Percentiles rank a stretch among this genome's conserved stretches.
Evolutionary conservation across 1,140 invertebrate genomes (phyloP).

Genomic region (Chironomus tepperi): DNA sequence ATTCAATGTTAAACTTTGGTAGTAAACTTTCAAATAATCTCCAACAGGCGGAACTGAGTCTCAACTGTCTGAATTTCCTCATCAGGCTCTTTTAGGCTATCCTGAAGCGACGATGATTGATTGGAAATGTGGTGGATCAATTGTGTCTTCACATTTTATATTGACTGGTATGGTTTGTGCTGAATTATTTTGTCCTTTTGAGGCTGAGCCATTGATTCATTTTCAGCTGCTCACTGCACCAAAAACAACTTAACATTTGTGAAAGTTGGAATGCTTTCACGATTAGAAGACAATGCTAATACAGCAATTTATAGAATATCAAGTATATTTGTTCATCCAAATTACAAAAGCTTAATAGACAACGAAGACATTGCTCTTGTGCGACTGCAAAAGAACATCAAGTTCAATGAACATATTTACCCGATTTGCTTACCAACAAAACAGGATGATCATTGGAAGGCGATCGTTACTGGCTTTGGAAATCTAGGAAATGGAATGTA

Average conservation of each 20-base stretch:
- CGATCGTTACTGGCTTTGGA: not conserved
- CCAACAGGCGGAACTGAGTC: not conserved
- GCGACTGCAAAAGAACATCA: not conserved
- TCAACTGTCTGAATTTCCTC: not conserved
- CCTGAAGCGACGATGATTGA: not conserved
- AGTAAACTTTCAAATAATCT: too few species aligned
- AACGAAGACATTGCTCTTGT: too few species aligned
- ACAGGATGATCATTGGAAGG: not conserved
- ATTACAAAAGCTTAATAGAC: not conserved
- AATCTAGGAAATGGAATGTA: not conserved
- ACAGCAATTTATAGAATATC: not conserved
- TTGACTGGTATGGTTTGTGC: not conserved
- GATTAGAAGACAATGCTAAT: not conserved
- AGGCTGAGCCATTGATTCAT: too few species aligned
- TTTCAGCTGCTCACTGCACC: not conserved
- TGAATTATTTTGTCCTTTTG: too few species aligned
- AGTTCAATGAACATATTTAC: not conserved
- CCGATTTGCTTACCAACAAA: not conserved
- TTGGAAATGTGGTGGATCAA: not conserved
- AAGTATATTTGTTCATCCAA: not conserved
- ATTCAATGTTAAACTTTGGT: too few species aligned
- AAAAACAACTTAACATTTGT: not conserved
- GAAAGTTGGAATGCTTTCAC: not conserved
- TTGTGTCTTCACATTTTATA: not conserved
- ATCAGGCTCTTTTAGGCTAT: constrained; percentile 16